Evolutionary conservation across 2,113 vertebrate species (phyloP).

Genomic region (Myrmophylax atrothorax): DNA sequence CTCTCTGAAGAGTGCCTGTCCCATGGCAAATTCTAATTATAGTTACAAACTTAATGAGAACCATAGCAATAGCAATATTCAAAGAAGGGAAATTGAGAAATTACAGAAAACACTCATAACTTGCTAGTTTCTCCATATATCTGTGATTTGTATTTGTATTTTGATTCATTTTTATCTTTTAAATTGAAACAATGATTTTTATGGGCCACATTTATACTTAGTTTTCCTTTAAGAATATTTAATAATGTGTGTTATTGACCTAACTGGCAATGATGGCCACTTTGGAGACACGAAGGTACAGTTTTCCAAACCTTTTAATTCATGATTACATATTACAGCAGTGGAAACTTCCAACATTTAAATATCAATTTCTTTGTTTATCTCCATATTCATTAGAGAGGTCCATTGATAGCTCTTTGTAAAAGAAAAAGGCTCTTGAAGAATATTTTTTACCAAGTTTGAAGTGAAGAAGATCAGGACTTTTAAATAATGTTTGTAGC

Average conservation of each 20-base stretch:
- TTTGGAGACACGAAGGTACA: not conserved
- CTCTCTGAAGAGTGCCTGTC: not conserved
- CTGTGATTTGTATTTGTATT: not conserved
- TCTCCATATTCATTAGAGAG: not conserved
- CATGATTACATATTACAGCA: not conserved
- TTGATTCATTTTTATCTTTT: not conserved
- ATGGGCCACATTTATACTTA: not conserved
- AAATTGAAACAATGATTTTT: not conserved
- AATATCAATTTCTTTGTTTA: not conserved
- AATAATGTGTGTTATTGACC: not conserved
- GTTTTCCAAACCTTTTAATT: not conserved
- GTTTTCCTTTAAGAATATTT: not conserved
- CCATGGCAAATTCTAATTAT: not conserved
- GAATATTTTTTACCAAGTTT: not conserved
- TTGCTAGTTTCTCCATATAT: not conserved
- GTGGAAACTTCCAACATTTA: not conserved
- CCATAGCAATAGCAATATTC: not conserved
- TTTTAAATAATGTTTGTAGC: not conserved
- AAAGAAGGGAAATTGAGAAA: not conserved
- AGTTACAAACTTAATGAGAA: not conserved
- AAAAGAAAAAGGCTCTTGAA: not conserved
- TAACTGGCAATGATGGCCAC: too few relatives aligned
- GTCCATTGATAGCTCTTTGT: not conserved
- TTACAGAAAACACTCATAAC: not conserved
- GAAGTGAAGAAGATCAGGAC: not conserved